Percentiles rank a stretch among this genome's conserved stretches.
Conservation (phyloP, 2,797 vertebrate species). For the Acomys russatus region DNA sequence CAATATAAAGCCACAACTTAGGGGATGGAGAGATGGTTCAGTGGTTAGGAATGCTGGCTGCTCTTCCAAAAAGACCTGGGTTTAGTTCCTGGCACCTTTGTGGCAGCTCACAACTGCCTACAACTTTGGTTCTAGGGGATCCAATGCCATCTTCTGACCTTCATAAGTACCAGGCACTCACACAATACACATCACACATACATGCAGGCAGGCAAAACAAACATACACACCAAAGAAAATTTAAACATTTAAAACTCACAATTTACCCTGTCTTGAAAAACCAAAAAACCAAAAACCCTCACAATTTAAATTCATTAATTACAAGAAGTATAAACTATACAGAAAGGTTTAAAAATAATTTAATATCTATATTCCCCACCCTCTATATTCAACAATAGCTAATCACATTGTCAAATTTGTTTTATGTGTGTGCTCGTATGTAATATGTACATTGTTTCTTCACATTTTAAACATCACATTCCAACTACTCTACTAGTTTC, state of each 20-base stretch:
- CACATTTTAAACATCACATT: slow-evolving; percentile 40
- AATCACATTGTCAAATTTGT: slow-evolving; percentile 58
- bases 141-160: background rate
- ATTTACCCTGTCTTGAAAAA: no score
- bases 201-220: background rate
- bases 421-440: background rate
- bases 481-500: background rate
- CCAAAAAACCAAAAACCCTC: no score
- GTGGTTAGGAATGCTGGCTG: background rate
- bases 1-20: slow-evolving; percentile 51
- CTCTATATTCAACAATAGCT: slow-evolving; percentile 16
- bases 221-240: no score
- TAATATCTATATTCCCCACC: background rate
- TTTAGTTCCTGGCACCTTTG: background rate
- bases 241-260: background rate
- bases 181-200: background rate
- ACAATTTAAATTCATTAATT: slow-evolving; percentile 52
- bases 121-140: background rate
- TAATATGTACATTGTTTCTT: background rate
- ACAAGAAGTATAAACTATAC: slow-evolving; percentile 52
- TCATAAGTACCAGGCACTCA: background rate
- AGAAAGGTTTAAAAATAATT: slow-evolving; percentile 54
- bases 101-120: background rate
- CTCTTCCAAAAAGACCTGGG: background rate
- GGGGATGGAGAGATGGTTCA: background rate